Base-by-base conservation (phyloP, 2,797 vertebrate species). In the Oreochromis grahami region DNA sequence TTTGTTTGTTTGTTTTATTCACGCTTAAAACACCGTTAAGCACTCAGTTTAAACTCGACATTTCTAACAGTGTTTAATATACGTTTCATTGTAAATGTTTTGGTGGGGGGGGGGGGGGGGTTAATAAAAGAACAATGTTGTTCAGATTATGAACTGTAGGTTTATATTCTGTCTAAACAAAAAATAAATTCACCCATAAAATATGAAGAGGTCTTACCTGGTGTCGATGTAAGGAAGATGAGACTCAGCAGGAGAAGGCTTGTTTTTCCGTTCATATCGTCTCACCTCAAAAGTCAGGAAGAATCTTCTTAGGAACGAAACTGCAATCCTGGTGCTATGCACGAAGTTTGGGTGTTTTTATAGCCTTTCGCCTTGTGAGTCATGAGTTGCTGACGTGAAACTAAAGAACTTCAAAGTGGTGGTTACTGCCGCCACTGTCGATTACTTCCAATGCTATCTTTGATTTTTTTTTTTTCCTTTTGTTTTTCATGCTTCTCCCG, bases 161-260 rank as follows among this genome's bases (percentile, higher is more conserved):
- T 68, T 43, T 24, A 6, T 24, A n/a, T 43, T 41, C 36, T 17
- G 45, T 7, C 15, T 24, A 68, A 41, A 68, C 41, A 3, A n/a
- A 36, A 58, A 48, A 48, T 38, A 63, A 21, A 2, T 45, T n/a
- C 36, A 68, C 63, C 36, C n/a, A 41, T 14, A 24, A 68, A 68
- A 1, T 21, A 41, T 51, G 9, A 77, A 45, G 7, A 4, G 2
- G 3, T n/a, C 1, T 83, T 84, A 94, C 93, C 89, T 81, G 80
- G 36, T 24, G 85, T 4, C 45, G 29, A 78, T 6, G 53, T 26
- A 1, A 86, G 38, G 26, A 89, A 32, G 8, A 83, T 3, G 50
- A 80, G 15, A 19, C 88, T 58, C 43, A 41, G n/a, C 21, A 43
- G 36, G n/a, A 68, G 5, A 13, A 21, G 60, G 2, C 9, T 38